Percentiles rank a stretch among this genome's conserved stretches.
phyloP scores from a whole-genome alignment of 2,797 vertebrate species.

The Pangasius krempfi region DNA sequence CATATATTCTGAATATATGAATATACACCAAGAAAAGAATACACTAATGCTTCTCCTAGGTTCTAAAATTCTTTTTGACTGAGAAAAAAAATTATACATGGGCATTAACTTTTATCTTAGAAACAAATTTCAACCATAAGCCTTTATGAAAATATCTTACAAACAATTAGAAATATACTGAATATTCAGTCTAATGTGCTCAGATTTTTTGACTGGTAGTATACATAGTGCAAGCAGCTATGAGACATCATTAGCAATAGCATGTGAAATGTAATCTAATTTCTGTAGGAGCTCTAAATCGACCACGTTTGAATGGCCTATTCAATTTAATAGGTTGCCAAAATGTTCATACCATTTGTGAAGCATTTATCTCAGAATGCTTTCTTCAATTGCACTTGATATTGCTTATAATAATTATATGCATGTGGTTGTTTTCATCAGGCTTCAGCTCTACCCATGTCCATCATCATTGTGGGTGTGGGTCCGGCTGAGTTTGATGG shows the following conservation, averaged over 20 bases:
- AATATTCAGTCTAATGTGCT: neutral
- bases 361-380: neutral
- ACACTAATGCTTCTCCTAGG: neutral
- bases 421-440: constrained; percentile 57
- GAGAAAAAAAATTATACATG: neutral
- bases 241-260: neutral
- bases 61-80: neutral
- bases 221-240: neutral
- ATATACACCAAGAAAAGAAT: neutral
- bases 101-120: neutral
- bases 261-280: neutral
- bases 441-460: constrained; percentile 91
- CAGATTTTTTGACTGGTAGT: neutral
- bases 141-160: neutral
- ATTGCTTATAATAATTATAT: constrained; percentile 1
- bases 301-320: neutral
- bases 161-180: neutral
- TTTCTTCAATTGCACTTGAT: neutral
- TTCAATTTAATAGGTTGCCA: neutral
- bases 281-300: neutral
- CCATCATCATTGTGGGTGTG: constrained; percentile 94
- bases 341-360: neutral
- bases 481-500: constrained; percentile 96
- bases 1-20: neutral
- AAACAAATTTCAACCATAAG: neutral